A percentile compares a stretch with the other conserved stretches of the same genome.
These are phyloP conservation scores for Eleginops maclovinus DNA, from an alignment of 2,113 vertebrate genomes.

Conservation along the genomic window DNA sequence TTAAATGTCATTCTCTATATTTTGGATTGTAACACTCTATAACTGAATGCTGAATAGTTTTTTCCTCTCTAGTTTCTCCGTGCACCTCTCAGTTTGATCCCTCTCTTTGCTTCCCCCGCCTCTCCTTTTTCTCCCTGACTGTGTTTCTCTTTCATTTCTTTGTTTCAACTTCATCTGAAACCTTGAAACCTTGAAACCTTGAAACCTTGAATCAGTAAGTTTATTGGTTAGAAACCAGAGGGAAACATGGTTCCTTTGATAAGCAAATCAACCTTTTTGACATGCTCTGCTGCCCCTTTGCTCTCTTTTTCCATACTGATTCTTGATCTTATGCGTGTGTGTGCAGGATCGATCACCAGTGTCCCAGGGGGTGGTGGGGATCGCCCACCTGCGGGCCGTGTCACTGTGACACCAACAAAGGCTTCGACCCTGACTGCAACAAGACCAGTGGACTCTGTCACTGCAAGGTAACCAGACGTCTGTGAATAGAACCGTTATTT, in stretches of 20 bases:
- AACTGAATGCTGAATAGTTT: background rate
- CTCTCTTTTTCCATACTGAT: background rate
- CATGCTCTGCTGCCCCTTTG: background rate
- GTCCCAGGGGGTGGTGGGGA: conserved; percentile 98
- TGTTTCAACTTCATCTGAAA: background rate
- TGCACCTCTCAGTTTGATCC: background rate
- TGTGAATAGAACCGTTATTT: background rate
- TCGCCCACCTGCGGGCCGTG: conserved; percentile 95
- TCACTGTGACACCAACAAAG: conserved; percentile 92
- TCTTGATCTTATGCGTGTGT: conserved; percentile 15
- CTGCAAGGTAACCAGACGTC: conserved; percentile 89
- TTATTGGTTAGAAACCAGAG: conserved; percentile 4
- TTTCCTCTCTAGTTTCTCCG: background rate
- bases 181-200: too few relatives aligned
- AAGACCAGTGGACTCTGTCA: conserved; percentile 95
- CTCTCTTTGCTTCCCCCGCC: background rate
- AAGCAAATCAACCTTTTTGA: background rate
- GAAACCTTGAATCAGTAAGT: too few relatives aligned
- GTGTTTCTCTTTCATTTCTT: conserved; percentile 17
- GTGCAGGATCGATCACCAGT: conserved; percentile 94
- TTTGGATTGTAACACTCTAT: background rate
- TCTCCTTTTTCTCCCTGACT: background rate
- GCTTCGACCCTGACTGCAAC: conserved; percentile 95
- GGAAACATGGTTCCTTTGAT: conserved; percentile 6
- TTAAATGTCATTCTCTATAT: background rate